Base-by-base conservation (phyloP, 2,113 vertebrate species). In the Gorilla gorilla region DNA sequence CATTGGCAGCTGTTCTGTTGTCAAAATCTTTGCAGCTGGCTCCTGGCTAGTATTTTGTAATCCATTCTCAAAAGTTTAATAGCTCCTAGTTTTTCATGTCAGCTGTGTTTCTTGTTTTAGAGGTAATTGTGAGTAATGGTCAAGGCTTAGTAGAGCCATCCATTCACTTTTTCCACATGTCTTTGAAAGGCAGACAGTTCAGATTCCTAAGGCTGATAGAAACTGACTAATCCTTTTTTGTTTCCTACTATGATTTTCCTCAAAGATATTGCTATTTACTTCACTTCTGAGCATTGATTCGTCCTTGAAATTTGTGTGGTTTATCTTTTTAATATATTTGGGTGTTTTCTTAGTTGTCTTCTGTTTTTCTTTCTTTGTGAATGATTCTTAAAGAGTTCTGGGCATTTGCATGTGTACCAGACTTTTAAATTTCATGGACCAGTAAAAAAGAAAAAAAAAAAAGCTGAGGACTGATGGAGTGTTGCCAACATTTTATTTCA, bases 1-100 rank as follows among this genome's bases (percentile, higher is more conserved):
- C 59, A 84, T 0, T 78, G 85, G 90, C 55, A 89, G 88, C 50
- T 4, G 6, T 48, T 91, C 68, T 93, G 50, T 76, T 83, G 61
- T 96, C 43, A 57, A 90, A 68, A 76, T 93, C 83, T 95, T 87
- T 79, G 89, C 92, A 84, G 75, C 59, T 87, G 91, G 83, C 64
- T 94, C 55, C 78, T 89, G 83, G 75, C 73, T 93, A 88, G 83
- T 73, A 61, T 92, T 97, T 96, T 93, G 87, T 52, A 75, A 97
- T 95, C 81, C 32, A 23, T 73, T 89, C 92, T 96, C 80, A 82
- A 96, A 95, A 92, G 70, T 50, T 83, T 72, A 96, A 66, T 32
- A 84, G 55, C 57, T 30, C 40, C 30, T 73, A 35, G 66, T 75
- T 90, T 95, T 73, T 94, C 57, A 23, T 30, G 32, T 95, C 40